Evolutionary conservation across 2,113 vertebrate genomes (phyloP).

Genomic region (Lonchura striata): DNA sequence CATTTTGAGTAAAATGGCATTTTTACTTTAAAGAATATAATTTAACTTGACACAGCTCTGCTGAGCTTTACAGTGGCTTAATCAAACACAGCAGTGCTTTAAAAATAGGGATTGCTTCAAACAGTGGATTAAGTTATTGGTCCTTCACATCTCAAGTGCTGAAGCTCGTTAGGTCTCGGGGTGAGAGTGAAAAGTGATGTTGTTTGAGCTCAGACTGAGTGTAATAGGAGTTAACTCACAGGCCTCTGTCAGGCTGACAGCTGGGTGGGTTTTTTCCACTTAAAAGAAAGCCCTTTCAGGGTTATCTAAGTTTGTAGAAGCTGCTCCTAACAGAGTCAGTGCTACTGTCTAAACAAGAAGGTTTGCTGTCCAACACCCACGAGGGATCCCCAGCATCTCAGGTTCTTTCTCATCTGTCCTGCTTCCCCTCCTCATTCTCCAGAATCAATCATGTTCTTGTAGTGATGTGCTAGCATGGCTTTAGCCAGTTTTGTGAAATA

Average conservation of each 20-base stretch:
- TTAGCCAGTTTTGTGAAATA: background rate
- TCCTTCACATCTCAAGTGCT: constrained; percentile 45
- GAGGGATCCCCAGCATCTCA: background rate
- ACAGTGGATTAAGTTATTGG: constrained; percentile 64
- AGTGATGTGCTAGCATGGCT: background rate
- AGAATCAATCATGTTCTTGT: background rate
- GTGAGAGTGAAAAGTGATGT: constrained; percentile 33
- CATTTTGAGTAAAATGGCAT: background rate
- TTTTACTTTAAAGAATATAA: constrained; percentile 45
- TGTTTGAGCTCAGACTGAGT: background rate
- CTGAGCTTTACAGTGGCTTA: constrained; percentile 47
- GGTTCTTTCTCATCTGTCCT: background rate
- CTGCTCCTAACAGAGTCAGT: background rate
- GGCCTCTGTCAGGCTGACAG: background rate
- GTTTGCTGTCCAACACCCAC: background rate
- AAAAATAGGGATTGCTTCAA: constrained; percentile 43
- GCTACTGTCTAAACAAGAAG: background rate
- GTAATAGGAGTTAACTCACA: background rate
- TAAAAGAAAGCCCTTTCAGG: background rate
- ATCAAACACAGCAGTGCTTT: constrained; percentile 52
- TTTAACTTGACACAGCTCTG: constrained; percentile 50
- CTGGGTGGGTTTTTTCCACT: background rate
- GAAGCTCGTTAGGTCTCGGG: constrained; percentile 32
- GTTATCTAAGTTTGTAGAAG: background rate
- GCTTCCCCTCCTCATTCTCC: background rate